Conservation (phyloP, 2,888 invertebrate species). For the Andrena marginata region DNA sequence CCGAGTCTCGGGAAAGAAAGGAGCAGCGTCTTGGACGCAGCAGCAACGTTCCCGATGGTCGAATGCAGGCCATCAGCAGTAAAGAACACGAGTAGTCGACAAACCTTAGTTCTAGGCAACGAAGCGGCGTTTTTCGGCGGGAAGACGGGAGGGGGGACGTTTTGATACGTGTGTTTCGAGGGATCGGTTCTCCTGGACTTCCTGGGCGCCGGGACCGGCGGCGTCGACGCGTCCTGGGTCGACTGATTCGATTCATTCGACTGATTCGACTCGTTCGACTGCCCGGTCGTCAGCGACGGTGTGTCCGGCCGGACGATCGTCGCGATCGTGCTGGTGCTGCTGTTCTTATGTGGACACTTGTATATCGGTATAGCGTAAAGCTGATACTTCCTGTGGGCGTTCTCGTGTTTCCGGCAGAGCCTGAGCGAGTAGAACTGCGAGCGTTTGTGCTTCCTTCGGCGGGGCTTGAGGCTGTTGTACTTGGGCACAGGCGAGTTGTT, state of each 20-base stretch:
- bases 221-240: slow-evolving; percentile 9
- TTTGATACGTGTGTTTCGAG: slow-evolving; percentile 86
- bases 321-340: slow-evolving; percentile 73
- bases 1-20: slow-evolving; percentile 21
- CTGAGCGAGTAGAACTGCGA: slow-evolving; percentile 75
- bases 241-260: background rate
- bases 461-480: slow-evolving; percentile 82
- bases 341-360: slow-evolving; percentile 80
- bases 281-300: slow-evolving; percentile 64
- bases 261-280: slow-evolving; percentile 19
- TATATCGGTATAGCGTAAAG: slow-evolving; percentile 82
- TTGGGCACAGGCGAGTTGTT: slow-evolving; percentile 81
- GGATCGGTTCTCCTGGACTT: slow-evolving; percentile 77
- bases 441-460: slow-evolving; percentile 80
- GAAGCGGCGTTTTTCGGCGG: slow-evolving; percentile 78
- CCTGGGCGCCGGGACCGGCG: slow-evolving; percentile 78
- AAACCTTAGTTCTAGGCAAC: slow-evolving; percentile 78
- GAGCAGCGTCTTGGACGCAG: slow-evolving; percentile 8
- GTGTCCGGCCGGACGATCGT: slow-evolving; percentile 72
- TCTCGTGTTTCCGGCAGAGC: slow-evolving; percentile 79
- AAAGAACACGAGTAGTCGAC: slow-evolving; percentile 75
- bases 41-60: slow-evolving; percentile 66
- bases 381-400: slow-evolving; percentile 75
- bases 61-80: slow-evolving; percentile 63
- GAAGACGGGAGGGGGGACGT: slow-evolving; percentile 86